These are phyloP conservation scores for Ennomos fuscantarius DNA, from an alignment of 2,888 invertebrate species.

Conservation along the genomic window DNA sequence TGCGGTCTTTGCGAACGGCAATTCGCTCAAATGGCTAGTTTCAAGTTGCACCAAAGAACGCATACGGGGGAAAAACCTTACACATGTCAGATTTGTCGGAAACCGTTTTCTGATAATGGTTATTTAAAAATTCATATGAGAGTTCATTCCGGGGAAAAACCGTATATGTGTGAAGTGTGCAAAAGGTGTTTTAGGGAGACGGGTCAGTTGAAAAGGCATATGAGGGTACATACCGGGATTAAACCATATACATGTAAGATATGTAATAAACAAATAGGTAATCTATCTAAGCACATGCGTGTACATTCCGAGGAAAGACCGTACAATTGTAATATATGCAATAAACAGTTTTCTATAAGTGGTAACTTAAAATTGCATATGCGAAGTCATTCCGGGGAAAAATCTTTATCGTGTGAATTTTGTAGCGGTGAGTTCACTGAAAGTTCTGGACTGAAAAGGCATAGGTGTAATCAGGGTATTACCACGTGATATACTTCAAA, in stretches of 20 bases:
- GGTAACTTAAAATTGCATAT: conserved; percentile 66
- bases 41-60: conserved; percentile 70
- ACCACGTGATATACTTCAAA: neutral
- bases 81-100: conserved; percentile 69
- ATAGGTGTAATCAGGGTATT: conserved; percentile 50
- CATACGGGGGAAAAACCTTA: conserved; percentile 74
- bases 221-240: conserved; percentile 68
- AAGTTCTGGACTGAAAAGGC: conserved; percentile 59
- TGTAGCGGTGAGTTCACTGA: conserved; percentile 61
- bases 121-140: conserved; percentile 77
- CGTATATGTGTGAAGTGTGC: conserved; percentile 68
- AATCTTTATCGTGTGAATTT: conserved; percentile 54
- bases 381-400: conserved; percentile 57
- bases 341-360: conserved; percentile 63
- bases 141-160: conserved; percentile 72
- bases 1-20: conserved; percentile 69
- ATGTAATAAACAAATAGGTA: conserved; percentile 76
- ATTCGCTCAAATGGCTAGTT: conserved; percentile 77
- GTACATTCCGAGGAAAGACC: conserved; percentile 65
- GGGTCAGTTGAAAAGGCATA: conserved; percentile 70
- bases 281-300: conserved; percentile 72
- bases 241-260: conserved; percentile 75
- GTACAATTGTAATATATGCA: conserved; percentile 59
- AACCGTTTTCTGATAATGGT: conserved; percentile 75
- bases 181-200: conserved; percentile 70